Evolutionary conservation across 2,888 invertebrate species (phyloP), one percentile per base, ranked within the genome.

Genomic region (Sussaba pulchella): DNA sequence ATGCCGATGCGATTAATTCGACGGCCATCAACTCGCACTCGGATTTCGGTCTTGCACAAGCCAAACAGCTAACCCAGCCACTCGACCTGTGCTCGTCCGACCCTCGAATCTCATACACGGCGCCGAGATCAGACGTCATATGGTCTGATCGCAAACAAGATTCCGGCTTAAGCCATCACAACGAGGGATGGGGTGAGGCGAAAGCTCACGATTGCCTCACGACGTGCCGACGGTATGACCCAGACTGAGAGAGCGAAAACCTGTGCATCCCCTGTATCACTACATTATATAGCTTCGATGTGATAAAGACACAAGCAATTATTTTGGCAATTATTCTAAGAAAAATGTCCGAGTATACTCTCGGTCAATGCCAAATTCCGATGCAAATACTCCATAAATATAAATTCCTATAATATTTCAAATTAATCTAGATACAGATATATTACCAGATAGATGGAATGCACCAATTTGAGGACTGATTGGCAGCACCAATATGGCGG

Each of bases 1-100:
- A 78, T 67, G 71, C 21, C 63, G 61, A 59, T 63, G 26, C 41
- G 78, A 78, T 78, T 78, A 52, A 73, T 78, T 72, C 67, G 59
- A 26, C n/a, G 21, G 52, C 67, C 24, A 73, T 78, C 59, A 59
- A 72, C 57, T 67, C 52, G 66, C 41, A 47, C 72, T 50, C 24
- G 43, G 52, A 54, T 71, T 57, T 71, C 64, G 57, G 59, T 75
- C 45, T 67, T 67, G 19, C 75, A 43, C 69, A 43, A 67, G 17
- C 31, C 57, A 69, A 47, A 26, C 24, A 67, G 74, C 24, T 31
- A 21, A 67, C 47, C 57, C 59, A 66, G 17, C 24, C 64, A 41
- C 14, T 41, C 41, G n/a, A n/a, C n/a, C n/a, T n/a, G n/a, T n/a
- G n/a, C 57, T 31, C 31, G 45, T 59, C 74, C 31, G 31, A 19